Conservation (phyloP, 92 coral and sea anemone species). For the Porites rus region DNA sequence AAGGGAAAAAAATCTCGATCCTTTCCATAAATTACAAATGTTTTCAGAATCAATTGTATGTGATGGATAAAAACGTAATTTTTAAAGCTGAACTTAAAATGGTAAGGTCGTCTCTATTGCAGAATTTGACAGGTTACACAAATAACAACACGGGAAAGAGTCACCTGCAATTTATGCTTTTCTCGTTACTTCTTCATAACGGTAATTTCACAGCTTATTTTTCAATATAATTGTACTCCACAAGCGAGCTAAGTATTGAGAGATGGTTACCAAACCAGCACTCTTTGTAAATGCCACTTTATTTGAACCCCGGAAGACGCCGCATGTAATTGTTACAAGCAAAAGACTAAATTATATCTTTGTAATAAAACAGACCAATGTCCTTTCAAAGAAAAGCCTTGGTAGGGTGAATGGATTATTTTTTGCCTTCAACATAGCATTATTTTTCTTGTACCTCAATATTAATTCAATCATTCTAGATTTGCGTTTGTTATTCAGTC, state of each 20-base stretch:
- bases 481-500: conserved; percentile 18
- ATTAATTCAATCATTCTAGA: conserved; percentile 37
- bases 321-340: conserved; percentile 41
- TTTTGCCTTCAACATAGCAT: conserved; percentile 54
- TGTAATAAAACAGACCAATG: conserved; percentile 49
- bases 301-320: conserved; percentile 25
- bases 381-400: conserved; percentile 43
- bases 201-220: conserved; percentile 15
- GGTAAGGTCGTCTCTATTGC: background rate
- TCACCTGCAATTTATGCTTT: background rate
- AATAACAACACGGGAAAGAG: background rate
- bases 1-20: background rate
- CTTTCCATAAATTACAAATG: background rate
- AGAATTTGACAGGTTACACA: background rate
- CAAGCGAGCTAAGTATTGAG: background rate
- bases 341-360: conserved; percentile 57
- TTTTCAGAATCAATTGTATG: background rate
- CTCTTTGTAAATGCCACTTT: conserved; percentile 38
- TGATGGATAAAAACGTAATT: background rate
- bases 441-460: conserved; percentile 63
- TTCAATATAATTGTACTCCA: conserved; percentile 20
- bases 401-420: conserved; percentile 51
- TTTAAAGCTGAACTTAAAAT: background rate
- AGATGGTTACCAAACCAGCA: conserved; percentile 23
- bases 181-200: background rate